Percentiles rank a stretch among this genome's conserved stretches.
phyloP scores from a whole-genome alignment of 2,113 vertebrate species.

The Ptilorrhoa leucosticta region DNA sequence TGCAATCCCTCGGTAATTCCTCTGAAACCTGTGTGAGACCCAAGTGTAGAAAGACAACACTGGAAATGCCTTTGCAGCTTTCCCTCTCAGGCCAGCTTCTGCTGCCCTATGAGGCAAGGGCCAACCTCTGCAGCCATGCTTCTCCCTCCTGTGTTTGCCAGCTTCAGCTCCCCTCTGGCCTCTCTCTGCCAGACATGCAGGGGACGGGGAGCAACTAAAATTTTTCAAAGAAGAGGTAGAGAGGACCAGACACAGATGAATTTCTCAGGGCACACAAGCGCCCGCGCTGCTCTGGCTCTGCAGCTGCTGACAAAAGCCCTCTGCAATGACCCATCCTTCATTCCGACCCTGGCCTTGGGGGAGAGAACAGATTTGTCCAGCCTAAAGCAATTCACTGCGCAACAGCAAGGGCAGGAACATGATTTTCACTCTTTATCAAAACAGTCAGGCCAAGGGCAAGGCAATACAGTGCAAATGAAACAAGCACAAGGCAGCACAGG shows the following conservation, averaged over 20 bases:
- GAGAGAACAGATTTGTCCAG: not conserved
- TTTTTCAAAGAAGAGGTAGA: not conserved
- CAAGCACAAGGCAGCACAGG: not conserved
- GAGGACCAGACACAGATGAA: not conserved
- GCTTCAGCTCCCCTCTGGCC: not conserved
- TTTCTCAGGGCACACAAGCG: not conserved
- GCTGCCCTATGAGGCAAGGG: accelerated
- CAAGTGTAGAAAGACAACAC: accelerated
- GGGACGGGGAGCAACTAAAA: not conserved
- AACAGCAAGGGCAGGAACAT: not conserved
- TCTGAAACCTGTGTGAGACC: not conserved
- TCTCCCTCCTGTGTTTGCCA: not conserved
- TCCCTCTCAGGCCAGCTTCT: not conserved
- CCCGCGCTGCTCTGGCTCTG: accelerated
- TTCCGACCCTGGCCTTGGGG: not conserved
- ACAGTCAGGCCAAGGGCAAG: not conserved
- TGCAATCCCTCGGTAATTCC: not conserved
- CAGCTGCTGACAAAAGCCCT: not conserved
- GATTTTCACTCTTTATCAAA: not conserved
- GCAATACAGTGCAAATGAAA: not conserved
- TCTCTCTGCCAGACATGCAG: not conserved
- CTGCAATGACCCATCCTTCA: not conserved
- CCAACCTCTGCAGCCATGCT: not conserved
- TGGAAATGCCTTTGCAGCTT: not conserved
- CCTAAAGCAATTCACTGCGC: not conserved